These are phyloP conservation scores for Alsophila aescularia DNA, from an alignment of 2,888 invertebrate species.

Conservation along the genomic window DNA sequence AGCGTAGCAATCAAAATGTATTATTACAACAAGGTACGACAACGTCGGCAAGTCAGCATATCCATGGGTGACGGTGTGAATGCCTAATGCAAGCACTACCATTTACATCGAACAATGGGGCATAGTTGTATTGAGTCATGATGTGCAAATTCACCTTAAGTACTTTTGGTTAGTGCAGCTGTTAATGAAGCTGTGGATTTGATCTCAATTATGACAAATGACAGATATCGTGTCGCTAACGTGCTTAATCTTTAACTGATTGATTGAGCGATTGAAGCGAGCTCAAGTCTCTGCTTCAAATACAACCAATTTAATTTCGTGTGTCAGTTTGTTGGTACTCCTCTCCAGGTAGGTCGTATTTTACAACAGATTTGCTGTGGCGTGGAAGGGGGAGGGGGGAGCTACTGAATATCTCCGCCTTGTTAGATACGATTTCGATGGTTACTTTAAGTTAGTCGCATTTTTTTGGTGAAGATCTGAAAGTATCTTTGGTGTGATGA, in stretches of 20 bases:
- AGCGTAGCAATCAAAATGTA: neutral
- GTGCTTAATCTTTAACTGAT: neutral
- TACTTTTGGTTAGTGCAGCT: neutral
- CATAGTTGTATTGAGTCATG: conserved; percentile 40
- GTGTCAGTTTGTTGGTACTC: too few relatives aligned
- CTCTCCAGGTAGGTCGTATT: too few relatives aligned
- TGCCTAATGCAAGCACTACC: conserved; percentile 38
- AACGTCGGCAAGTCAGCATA: neutral
- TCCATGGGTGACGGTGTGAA: conserved; percentile 30
- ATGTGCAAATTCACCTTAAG: neutral
- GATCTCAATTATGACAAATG: neutral
- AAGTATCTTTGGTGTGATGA: too few relatives aligned
- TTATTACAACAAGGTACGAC: conserved; percentile 5
- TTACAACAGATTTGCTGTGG: too few relatives aligned
- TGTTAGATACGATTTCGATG: too few relatives aligned
- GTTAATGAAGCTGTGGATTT: neutral
- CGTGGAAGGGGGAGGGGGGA: too few relatives aligned
- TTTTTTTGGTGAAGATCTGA: too few relatives aligned
- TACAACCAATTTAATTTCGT: too few relatives aligned
- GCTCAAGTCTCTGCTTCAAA: too few relatives aligned
- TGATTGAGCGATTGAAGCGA: too few relatives aligned
- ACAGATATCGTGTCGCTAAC: neutral
- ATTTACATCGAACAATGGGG: conserved; percentile 39
- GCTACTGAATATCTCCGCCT: too few relatives aligned
- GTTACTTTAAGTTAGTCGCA: too few relatives aligned